These are phyloP conservation scores for Drosophila ezoana DNA, from an alignment of 2,888 invertebrate species.

Conservation along the genomic window DNA sequence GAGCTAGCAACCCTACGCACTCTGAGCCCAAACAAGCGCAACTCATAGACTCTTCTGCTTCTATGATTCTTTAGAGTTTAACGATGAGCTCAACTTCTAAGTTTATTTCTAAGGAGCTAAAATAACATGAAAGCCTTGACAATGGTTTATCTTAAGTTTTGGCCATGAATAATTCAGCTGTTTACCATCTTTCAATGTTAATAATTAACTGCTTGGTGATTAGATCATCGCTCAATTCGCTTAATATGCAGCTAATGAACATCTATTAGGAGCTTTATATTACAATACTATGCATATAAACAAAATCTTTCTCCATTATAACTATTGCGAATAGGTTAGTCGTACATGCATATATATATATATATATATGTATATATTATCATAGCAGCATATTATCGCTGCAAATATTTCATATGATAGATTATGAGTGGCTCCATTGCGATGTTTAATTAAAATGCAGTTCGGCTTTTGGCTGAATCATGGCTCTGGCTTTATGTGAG, in stretches of 20 bases:
- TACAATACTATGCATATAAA: not conserved
- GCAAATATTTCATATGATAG: not conserved
- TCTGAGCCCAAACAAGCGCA: not conserved
- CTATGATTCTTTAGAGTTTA: too few relatives aligned
- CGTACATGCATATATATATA: not conserved
- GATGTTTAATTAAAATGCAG: slow-evolving; percentile 32
- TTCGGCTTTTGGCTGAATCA: slow-evolving; percentile 21
- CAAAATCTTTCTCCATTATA: slow-evolving; percentile 20
- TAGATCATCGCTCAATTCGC: slow-evolving; percentile 40
- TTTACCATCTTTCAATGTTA: slow-evolving; percentile 12
- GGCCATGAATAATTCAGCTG: slow-evolving; percentile 13
- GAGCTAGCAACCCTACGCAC: too few relatives aligned
- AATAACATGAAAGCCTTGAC: slow-evolving; percentile 11
- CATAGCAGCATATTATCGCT: not conserved
- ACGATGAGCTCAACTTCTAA: slow-evolving; percentile 5
- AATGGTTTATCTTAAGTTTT: slow-evolving; percentile 13
- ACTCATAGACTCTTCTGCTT: not conserved
- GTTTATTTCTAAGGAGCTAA: not conserved
- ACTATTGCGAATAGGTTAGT: slow-evolving; percentile 22
- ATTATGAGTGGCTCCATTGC: not conserved
- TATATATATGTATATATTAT: not conserved
- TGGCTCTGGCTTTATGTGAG: not conserved
- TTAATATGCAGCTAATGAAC: slow-evolving; percentile 10
- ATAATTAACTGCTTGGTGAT: slow-evolving; percentile 31
- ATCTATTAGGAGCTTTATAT: slow-evolving; percentile 5